phyloP scores from a whole-genome alignment of 2,888 invertebrate species.

The Sarcophaga rosellei region DNA sequence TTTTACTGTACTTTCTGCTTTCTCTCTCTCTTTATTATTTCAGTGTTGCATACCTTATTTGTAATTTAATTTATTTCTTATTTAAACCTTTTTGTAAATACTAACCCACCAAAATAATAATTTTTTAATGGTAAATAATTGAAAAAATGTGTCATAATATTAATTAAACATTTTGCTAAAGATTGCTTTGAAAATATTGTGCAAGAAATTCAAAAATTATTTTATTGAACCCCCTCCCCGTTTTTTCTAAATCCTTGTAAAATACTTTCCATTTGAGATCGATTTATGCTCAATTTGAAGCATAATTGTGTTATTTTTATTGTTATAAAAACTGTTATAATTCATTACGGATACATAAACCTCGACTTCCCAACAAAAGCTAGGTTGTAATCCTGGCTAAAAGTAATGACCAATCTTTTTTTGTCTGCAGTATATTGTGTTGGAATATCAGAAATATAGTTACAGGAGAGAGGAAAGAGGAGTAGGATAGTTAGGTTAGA shows the following conservation, averaged over 20 bases:
- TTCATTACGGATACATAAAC: too few species aligned
- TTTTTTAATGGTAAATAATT: neutral
- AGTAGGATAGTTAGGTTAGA: too few species aligned
- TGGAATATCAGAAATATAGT: too few species aligned
- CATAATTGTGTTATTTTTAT: too few species aligned
- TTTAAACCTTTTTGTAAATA: conserved; percentile 58
- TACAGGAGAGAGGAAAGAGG: too few species aligned
- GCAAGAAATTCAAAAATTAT: neutral
- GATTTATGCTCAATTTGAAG: neutral
- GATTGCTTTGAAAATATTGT: conserved; percentile 20
- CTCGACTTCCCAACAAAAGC: too few species aligned
- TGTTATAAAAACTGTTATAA: too few species aligned
- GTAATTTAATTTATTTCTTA: conserved; percentile 3
- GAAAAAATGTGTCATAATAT: neutral
- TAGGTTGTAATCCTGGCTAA: too few species aligned
- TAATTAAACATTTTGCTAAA: neutral
- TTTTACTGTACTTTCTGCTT: conserved; percentile 1
- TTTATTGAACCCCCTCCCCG: neutral
- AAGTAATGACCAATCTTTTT: too few species aligned
- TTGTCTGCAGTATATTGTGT: too few species aligned
- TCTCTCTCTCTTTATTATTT: conserved; percentile 8
- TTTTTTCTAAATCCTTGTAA: neutral
- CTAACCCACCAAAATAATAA: conserved; percentile 18
- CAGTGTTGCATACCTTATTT: conserved; percentile 42
- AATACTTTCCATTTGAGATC: neutral